Percentiles rank a stretch among this genome's conserved stretches.
phyloP scores from a whole-genome alignment of 2,113 vertebrate genomes.

The Nycticryphes semicollaris region DNA sequence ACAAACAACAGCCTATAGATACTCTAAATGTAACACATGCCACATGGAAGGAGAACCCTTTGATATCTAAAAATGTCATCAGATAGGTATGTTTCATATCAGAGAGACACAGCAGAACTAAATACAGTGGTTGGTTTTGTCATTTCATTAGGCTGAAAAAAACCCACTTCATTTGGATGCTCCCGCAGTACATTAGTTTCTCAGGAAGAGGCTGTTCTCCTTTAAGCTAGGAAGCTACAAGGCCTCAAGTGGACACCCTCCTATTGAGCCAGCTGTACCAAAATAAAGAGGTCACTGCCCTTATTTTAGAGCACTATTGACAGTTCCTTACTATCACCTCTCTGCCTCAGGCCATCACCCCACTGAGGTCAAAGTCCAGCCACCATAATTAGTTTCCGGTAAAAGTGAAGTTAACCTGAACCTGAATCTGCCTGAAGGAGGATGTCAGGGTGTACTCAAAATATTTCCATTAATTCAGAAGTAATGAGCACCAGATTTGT shows the following conservation, averaged over 20 bases:
- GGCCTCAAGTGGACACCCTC: background rate
- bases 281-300: background rate
- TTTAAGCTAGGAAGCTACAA: background rate
- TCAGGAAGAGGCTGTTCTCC: background rate
- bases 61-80: background rate
- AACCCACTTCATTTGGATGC: background rate
- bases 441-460: background rate
- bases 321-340: background rate
- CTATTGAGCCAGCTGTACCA: background rate
- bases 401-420: background rate
- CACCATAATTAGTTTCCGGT: background rate
- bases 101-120: background rate
- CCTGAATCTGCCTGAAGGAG: background rate
- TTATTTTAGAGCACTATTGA: background rate
- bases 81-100: background rate
- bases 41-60: background rate
- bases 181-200: background rate
- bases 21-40: background rate
- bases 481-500: accelerated
- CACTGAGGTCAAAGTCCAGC: background rate
- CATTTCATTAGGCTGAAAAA: background rate
- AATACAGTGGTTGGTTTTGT: background rate
- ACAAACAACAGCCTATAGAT: background rate
- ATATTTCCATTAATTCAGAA: background rate
- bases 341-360: background rate